Evolutionary conservation across 2,888 invertebrate genomes (phyloP), one percentile per base, ranked within the genome.

Genomic region (Ormyrus labotus): DNA sequence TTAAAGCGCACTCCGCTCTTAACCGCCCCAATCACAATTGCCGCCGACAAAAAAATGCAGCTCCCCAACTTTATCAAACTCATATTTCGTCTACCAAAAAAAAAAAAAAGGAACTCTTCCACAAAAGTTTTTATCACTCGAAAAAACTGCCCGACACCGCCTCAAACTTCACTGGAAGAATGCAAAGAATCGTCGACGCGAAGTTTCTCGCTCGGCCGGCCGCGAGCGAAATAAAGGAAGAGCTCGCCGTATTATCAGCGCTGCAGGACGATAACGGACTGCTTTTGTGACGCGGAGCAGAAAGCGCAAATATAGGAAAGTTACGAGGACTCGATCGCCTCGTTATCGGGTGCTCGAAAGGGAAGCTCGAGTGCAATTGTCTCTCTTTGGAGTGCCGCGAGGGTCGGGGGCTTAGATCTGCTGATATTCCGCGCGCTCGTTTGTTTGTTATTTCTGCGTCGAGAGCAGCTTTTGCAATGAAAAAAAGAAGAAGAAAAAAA

Each of bases 271-370:
- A 34, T 34, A 34, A 34, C 34, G 34, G 34, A 34, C 34, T 34
- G 34, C 34, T 34, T 34, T 34, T 34, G 34, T 34, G 34, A 34
- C 34, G 34, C 34, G 34, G n/a, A 13, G 55, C 9, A 75, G 8
- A 6, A 34, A 3, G 7, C 8, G 58, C 45, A 64, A 69, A 63
- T 68, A 69, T 9, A 55, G 69, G 7, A 68, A 63, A 69, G 64
- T 73, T 74, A n/a, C 57, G 64, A 48, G 63, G 47, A 48, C 57
- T 74, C 73, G 69, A 73, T 79, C 61, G 68, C 8, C 61, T 73
- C 72, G 68, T 73, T 79, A 79, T 79, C 68, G 67, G 48, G 13
- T 69, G 13, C 58, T 70, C 58, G 64, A 65, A 50, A 11, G 8
- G 47, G 9, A 55, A 34, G 48, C 34, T 48, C 19, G 48, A 51